Evolutionary conservation across 2,797 vertebrate species (phyloP).

Genomic region (Eupleurogrammus muticus): DNA sequence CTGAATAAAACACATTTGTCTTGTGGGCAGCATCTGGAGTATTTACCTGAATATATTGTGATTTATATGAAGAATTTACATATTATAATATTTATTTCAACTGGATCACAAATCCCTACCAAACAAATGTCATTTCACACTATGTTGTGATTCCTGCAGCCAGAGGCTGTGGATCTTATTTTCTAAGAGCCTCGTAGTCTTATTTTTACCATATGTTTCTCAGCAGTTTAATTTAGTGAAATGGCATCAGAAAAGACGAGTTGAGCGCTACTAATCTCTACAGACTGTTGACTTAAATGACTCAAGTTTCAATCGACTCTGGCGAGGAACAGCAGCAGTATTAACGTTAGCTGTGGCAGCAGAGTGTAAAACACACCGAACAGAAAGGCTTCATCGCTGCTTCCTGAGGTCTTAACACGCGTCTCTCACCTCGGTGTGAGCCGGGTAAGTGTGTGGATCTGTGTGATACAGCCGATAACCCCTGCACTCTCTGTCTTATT

Average conservation of each 20-base stretch:
- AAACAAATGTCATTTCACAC: neutral
- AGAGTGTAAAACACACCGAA: neutral
- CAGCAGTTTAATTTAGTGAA: neutral
- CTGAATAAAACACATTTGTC: no score
- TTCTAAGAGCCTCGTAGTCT: neutral
- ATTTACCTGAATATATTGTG: no score
- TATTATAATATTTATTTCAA: neutral
- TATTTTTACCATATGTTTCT: neutral
- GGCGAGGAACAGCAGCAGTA: neutral
- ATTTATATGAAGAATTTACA: no score
- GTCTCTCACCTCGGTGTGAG: slow-evolving; percentile 38
- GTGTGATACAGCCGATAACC: slow-evolving; percentile 63
- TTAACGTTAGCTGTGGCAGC: neutral
- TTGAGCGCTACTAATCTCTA: neutral
- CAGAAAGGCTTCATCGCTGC: slow-evolving; percentile 13
- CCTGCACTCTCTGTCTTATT: slow-evolving; percentile 59
- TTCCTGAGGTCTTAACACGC: slow-evolving; percentile 18
- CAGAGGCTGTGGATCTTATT: neutral
- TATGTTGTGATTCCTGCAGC: neutral
- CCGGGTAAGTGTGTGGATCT: slow-evolving; percentile 70
- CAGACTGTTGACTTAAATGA: neutral
- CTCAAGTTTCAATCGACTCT: neutral
- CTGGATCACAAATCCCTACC: neutral
- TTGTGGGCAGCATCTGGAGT: no score
- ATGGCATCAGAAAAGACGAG: neutral